Evolutionary conservation across 2,888 invertebrate genomes (phyloP).

Genomic region (Formica aserva): DNA sequence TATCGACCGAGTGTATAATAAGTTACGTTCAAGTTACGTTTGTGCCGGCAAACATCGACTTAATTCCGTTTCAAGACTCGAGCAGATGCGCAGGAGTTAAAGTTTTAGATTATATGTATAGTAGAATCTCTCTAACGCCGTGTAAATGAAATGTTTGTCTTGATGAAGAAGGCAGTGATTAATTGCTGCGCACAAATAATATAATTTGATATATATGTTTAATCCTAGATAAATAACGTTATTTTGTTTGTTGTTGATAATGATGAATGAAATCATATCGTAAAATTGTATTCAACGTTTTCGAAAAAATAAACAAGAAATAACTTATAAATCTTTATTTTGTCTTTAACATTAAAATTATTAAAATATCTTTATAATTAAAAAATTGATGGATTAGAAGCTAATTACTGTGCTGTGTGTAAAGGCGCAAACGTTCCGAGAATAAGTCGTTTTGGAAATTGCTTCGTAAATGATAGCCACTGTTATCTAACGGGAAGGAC

Average conservation of each 20-base stretch:
- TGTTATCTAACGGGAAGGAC: constrained; percentile 7
- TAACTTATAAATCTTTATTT: background rate
- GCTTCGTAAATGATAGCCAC: constrained; percentile 8
- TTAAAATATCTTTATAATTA: background rate
- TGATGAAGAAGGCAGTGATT: background rate
- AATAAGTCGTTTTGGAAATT: constrained; percentile 6
- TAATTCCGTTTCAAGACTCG: constrained; percentile 21
- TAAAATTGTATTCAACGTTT: background rate
- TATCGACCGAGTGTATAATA: constrained; percentile 44
- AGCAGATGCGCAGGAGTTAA: constrained; percentile 5
- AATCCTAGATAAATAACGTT: background rate
- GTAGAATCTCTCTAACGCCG: background rate
- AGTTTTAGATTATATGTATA: background rate
- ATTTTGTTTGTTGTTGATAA: background rate
- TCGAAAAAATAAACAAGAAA: background rate
- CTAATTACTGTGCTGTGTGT: constrained; percentile 22
- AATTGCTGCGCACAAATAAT: background rate
- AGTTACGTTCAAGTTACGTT: constrained; percentile 45
- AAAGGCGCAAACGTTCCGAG: background rate
- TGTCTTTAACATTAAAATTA: background rate
- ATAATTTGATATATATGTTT: background rate
- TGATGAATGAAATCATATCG: background rate
- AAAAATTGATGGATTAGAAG: constrained; percentile 7
- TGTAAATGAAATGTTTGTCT: constrained; percentile 27
- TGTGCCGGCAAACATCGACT: constrained; percentile 21